Base-by-base conservation (phyloP, 2,888 invertebrate species). In the Mesorhabditis spiculigera region DNA sequence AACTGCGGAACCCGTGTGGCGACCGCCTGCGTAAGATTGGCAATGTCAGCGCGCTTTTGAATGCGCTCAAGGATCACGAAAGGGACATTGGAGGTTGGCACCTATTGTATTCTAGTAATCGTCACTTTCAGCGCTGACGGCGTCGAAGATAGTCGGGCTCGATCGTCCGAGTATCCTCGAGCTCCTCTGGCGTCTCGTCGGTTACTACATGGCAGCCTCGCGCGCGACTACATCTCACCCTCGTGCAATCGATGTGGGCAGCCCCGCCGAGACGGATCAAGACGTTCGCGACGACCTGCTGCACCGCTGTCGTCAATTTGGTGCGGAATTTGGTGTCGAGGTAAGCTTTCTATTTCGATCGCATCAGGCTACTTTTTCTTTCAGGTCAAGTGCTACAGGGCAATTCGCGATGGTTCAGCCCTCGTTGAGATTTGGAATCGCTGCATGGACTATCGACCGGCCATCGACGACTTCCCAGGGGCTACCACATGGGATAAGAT, bases 381-480 rank as follows among this genome's bases (percentile, higher is more conserved):
- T 50, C n/a, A 50, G 58, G 58, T 50, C 58, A n/a, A 50, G 10
- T 10, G 58, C n/a, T 50, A 13, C 58, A 10, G 58, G n/a, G 8
- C 58, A n/a, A 50, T 50, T 50, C 58, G 58, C n/a, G 58, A 50
- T 50, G 58, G 58, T 50, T 13, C 58, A 13, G 58, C n/a, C 58
- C n/a, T 50, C 58, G 58, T n/a, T n/a, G 58, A 50, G 58, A 10
- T 50, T 50, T 50, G 58, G 58, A 50, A n/a, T 13, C 10, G 8
- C 58, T 50, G n/a, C 58, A 50, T n/a, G 8, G 58, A 50, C n/a
- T 10, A 50, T n/a, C 58, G n/a, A n/a, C 58, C 58, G n/a, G 8
- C 58, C 10, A 10, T 50, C 8, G n/a, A 50, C 58, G 58, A 50
- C 8, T 50, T 50, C n/a, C 10, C 8, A 13, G 58, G 58, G 58